These are phyloP conservation scores for Zoanthus sansibaricus DNA, from an alignment of 92 coral and sea anemone genomes.

Conservation along the genomic window DNA sequence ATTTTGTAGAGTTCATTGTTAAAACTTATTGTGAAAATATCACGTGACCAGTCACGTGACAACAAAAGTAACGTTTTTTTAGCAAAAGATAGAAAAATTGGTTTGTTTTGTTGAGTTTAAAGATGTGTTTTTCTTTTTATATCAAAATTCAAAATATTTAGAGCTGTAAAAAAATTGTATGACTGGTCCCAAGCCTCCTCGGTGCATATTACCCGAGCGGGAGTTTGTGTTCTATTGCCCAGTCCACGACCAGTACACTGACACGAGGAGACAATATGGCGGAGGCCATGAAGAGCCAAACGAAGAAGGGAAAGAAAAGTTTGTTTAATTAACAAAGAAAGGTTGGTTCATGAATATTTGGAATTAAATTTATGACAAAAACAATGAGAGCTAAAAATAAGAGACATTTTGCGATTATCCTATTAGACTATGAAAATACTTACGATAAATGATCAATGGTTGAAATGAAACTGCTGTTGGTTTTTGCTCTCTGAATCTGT, in stretches of 20 bases:
- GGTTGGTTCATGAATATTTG: neutral
- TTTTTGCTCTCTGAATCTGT: neutral
- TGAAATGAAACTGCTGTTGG: slow-evolving; percentile 6
- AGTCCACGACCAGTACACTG: slow-evolving; percentile 9
- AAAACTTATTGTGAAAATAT: neutral
- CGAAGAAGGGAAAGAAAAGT: neutral
- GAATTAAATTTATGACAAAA: neutral
- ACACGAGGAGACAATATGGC: slow-evolving; percentile 21
- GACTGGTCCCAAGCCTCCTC: neutral
- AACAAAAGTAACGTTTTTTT: neutral
- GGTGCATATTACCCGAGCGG: neutral
- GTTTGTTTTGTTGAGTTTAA: neutral
- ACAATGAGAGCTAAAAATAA: neutral
- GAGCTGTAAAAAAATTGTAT: neutral
- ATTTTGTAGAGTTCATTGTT: too few species aligned
- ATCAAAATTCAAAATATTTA: neutral
- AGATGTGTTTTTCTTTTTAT: neutral
- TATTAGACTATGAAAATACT: neutral
- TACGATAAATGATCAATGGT: neutral
- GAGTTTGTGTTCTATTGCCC: slow-evolving; percentile 16
- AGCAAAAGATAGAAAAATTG: slow-evolving; percentile 2
- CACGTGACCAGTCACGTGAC: slow-evolving; percentile 12
- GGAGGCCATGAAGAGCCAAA: slow-evolving; percentile 7
- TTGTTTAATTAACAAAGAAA: too few species aligned
- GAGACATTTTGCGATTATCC: slow-evolving; percentile 10